Conservation (phyloP, 2,113 vertebrate genomes). For the Scomber japonicus region DNA sequence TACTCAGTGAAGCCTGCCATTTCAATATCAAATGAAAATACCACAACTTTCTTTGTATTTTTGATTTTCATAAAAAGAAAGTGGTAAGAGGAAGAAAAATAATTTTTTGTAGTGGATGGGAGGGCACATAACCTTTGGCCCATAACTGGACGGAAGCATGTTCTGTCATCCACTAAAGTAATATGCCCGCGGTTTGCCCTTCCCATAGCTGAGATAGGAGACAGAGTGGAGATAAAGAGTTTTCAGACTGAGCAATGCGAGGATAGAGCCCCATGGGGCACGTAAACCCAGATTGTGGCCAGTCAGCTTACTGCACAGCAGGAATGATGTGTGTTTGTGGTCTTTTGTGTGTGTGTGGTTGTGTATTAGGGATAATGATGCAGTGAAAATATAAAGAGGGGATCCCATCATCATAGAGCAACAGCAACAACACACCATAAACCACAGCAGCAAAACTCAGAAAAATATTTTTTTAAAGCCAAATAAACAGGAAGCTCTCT, state of each 20-base stretch:
- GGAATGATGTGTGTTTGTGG: slow-evolving; percentile 24
- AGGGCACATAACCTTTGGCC: slow-evolving; percentile 35
- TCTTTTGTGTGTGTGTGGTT: slow-evolving; percentile 35
- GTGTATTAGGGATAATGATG: slow-evolving; percentile 39
- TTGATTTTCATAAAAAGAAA: background rate
- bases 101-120: slow-evolving; percentile 27
- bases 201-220: slow-evolving; percentile 25
- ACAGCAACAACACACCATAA: slow-evolving; percentile 31
- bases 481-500: slow-evolving; percentile 19
- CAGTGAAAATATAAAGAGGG: slow-evolving; percentile 28
- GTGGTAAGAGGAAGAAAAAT: slow-evolving; percentile 3
- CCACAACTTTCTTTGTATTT: background rate
- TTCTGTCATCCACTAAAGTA: slow-evolving; percentile 52
- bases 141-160: slow-evolving; percentile 30
- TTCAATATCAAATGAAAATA: background rate
- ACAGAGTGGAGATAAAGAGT: slow-evolving; percentile 36
- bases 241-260: slow-evolving; percentile 40
- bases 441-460: slow-evolving; percentile 3
- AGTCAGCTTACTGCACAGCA: slow-evolving; percentile 56
- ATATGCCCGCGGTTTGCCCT: slow-evolving; percentile 14
- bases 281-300: slow-evolving; percentile 46
- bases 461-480: background rate
- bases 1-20: background rate
- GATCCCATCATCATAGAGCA: slow-evolving; percentile 31
- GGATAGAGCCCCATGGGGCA: slow-evolving; percentile 47